Evolutionary conservation across 2,113 vertebrate species (phyloP), one percentile per base, ranked within the genome.

Genomic region (Tetrax tetrax): DNA sequence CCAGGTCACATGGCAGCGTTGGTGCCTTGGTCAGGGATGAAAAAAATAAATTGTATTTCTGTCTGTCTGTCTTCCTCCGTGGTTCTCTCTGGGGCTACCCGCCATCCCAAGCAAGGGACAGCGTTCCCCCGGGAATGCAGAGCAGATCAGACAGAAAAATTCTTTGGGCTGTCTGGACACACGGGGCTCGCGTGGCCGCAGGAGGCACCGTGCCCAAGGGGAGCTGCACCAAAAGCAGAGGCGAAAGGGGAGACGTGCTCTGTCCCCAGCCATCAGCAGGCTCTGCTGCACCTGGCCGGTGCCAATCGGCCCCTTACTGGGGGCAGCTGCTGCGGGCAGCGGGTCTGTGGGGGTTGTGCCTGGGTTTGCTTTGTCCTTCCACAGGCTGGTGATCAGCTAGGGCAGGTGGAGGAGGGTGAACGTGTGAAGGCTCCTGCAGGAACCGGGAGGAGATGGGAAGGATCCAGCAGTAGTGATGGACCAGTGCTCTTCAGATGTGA

Each of bases 371-470:
- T 43, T 43, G 41, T 43, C 33, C 27, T 61, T 50, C 79, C 2
- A 0, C 18, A 27, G 79, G 68, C 6, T 41, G 35, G 38, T 69
- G 37, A 28, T 63, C 8, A 25, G 45, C 10, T 0, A 2, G 56
- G 9, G 20, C 3, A 0, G 0, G 0, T 41, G 45, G 12, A 2
- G 51, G 37, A 50, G 21, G 70, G 3, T 29, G 43, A 21, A 3
- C 14, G 43, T 6, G 28, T 21, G 65, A 68, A 18, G 37, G 22
- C 5, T 43, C 45, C 43, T 77, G 41, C 24, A 28, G 14, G 41
- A 78, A n/a, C 35, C 29, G 31, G 15, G 29, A 75, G 15, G 29
- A 75, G 74, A 14, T 28, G 23, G 1, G 51, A 20, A 41, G 4
- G 47, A 25, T 45, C 78, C 56, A 48, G 31, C 7, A 43, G 29